Conservation (phyloP, 2,113 vertebrate genomes). For the Passer montanus region DNA sequence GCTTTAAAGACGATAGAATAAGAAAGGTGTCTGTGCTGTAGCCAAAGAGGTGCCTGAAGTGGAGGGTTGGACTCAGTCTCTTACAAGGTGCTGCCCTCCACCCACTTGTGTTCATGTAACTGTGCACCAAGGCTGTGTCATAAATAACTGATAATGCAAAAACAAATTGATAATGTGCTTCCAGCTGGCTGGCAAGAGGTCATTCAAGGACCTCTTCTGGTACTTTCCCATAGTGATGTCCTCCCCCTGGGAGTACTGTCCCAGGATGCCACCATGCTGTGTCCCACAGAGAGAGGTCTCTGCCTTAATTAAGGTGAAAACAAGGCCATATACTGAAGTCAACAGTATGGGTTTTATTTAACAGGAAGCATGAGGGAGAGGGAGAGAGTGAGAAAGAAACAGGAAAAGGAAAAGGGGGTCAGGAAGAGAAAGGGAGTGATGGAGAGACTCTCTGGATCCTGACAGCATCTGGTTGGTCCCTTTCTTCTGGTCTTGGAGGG, state of each 20-base stretch:
- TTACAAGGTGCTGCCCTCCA: not conserved
- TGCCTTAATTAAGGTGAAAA: not conserved
- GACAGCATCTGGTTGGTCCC: fast-evolving
- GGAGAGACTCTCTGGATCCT: not conserved
- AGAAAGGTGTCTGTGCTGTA: not conserved
- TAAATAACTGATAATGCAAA: not conserved
- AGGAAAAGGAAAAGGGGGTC: not conserved
- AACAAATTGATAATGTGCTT: not conserved
- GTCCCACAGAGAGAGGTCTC: not conserved
- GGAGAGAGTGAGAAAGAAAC: not conserved
- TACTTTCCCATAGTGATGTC: not conserved
- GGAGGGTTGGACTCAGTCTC: fast-evolving
- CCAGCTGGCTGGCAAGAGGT: not conserved
- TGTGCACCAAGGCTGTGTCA: not conserved
- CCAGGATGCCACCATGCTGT: not conserved
- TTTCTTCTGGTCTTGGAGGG: not conserved
- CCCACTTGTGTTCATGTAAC: fast-evolving
- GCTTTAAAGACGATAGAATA: not conserved
- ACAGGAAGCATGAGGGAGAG: not conserved
- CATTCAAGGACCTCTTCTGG: not conserved
- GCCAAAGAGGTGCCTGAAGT: not conserved
- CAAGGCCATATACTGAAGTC: not conserved
- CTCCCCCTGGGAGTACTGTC: not conserved
- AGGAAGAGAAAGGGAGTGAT: not conserved
- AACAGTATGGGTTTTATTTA: not conserved